phyloP scores from a whole-genome alignment of 1,140 invertebrate genomes.

The Steinernema khuongi region DNA sequence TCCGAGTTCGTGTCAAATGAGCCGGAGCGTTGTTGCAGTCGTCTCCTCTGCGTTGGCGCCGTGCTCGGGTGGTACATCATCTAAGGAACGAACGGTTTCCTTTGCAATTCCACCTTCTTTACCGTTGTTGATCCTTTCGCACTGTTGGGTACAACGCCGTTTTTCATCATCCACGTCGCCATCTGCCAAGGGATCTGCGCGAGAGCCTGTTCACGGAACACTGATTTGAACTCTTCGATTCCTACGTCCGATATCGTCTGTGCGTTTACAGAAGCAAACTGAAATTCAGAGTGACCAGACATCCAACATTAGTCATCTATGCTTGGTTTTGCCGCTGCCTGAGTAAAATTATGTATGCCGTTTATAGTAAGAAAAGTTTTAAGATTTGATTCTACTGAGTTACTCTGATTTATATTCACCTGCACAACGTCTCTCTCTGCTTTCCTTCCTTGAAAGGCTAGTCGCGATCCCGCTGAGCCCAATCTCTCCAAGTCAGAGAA shows the following conservation, averaged over 20 bases:
- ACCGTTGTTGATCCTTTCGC: not conserved
- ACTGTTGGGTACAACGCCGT: constrained; percentile 27
- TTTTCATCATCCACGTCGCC: constrained; percentile 47
- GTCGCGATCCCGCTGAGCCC: constrained; percentile 48
- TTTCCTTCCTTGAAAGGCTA: constrained; percentile 51
- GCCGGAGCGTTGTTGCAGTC: not conserved
- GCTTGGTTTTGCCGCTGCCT: constrained; percentile 7
- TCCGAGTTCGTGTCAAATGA: not conserved
- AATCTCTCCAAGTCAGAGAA: constrained; percentile 45
- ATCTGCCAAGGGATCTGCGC: constrained; percentile 46
- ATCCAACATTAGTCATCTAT: not conserved
- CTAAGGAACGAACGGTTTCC: not conserved
- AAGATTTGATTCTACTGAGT: not conserved
- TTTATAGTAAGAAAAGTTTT: too few relatives aligned
- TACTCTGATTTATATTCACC: constrained; percentile 19
- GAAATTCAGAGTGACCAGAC: constrained; percentile 13
- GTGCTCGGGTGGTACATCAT: not conserved
- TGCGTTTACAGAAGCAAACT: constrained; percentile 6
- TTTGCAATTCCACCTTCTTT: not conserved
- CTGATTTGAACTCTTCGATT: not conserved
- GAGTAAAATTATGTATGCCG: too few relatives aligned
- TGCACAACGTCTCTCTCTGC: constrained; percentile 48
- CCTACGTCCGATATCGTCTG: constrained; percentile 17
- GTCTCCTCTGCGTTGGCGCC: not conserved
- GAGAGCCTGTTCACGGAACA: constrained; percentile 8